Base-by-base conservation (phyloP, 2,113 vertebrate genomes). In the Heterotis niloticus region DNA sequence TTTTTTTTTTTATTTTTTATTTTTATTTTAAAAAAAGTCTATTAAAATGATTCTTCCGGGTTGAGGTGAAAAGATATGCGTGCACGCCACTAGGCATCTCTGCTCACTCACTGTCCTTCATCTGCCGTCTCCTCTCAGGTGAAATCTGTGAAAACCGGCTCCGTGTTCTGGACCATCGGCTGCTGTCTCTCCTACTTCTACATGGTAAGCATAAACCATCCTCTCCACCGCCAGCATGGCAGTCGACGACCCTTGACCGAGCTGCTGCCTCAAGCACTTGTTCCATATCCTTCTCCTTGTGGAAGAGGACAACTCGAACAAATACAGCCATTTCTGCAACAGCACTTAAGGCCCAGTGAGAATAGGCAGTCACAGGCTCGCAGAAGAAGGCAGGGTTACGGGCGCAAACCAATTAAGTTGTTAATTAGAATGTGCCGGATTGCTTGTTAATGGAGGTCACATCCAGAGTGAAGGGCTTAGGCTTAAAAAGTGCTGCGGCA, bases 161-260 rank as follows among this genome's bases (percentile, higher is more conserved):
- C 96, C 0, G 95, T 98, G 60, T 98, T 97, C 89, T 99, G 97
- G 96, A 94, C 95, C 73, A 95, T 98, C 80, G 97, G 96, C 90
- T 99, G 96, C 85, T 99, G 97, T 81, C 90, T 99, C 74, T 97
- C 94, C 10, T 99, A 99, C 87, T 98, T 98, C 85, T 99, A 99
- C 87, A 99, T 99, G 97, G 97, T 98, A 92, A 94, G 95, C 82
- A 68, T 67, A 20, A n/a, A 14, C 1, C 14, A 17, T 14, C 1
- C 11, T 10, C 13, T 59, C 71, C 4, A 23, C 52, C n/a, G 5
- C 10, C 71, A 0, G 71, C 12, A 28, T 9, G 14, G 51, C 5
- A 1, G 24, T 24, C 7, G 5, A 0, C 11, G 59, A 20, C 20
- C 59, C 3, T 62, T 62, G 59, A 62, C 13, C 11, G 59, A 14